Evolutionary conservation across 1,140 invertebrate genomes (phyloP).

Genomic region (Drosophila erecta): DNA sequence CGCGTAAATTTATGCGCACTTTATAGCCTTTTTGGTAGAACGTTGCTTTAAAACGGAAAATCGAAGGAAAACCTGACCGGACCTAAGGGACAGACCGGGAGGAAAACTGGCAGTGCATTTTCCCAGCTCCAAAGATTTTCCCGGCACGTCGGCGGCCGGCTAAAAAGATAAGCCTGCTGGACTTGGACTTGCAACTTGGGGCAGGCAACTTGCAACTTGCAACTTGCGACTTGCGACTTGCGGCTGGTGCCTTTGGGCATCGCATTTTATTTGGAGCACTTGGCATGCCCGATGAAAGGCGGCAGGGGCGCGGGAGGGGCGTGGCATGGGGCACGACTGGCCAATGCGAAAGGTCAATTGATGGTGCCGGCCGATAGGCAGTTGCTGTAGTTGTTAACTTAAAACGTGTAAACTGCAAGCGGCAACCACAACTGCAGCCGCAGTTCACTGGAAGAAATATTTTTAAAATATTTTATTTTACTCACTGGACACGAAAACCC

Average conservation of each 20-base stretch:
- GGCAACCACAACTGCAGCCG: constrained; percentile 10
- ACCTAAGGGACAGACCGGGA: neutral
- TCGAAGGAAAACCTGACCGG: constrained; percentile 4
- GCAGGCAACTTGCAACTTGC: neutral
- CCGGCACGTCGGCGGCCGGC: constrained; percentile 48
- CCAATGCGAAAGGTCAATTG: constrained; percentile 78
- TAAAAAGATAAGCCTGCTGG: constrained; percentile 43
- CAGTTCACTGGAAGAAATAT: constrained; percentile 1
- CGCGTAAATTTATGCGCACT: constrained; percentile 79
- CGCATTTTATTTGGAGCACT: constrained; percentile 77
- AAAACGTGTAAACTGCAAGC: constrained; percentile 68
- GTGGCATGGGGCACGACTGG: constrained; percentile 57
- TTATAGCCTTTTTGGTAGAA: constrained; percentile 65
- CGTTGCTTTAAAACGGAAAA: constrained; percentile 23
- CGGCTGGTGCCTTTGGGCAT: constrained; percentile 26
- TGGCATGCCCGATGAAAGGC: constrained; percentile 58
- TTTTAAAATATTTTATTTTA: neutral
- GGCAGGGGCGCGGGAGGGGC: constrained; percentile 21
- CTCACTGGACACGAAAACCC: too few species aligned
- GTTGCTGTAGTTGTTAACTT: constrained; percentile 66
- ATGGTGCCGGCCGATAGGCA: constrained; percentile 76
- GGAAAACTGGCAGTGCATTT: constrained; percentile 29
- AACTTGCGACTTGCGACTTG: neutral
- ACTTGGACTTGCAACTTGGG: constrained; percentile 15
- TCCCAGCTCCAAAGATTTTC: constrained; percentile 65